These are phyloP conservation scores for Spongia lamella DNA, from an alignment of 37 sponge, comb jelly and placozoan genomes.

Conservation along the genomic window DNA sequence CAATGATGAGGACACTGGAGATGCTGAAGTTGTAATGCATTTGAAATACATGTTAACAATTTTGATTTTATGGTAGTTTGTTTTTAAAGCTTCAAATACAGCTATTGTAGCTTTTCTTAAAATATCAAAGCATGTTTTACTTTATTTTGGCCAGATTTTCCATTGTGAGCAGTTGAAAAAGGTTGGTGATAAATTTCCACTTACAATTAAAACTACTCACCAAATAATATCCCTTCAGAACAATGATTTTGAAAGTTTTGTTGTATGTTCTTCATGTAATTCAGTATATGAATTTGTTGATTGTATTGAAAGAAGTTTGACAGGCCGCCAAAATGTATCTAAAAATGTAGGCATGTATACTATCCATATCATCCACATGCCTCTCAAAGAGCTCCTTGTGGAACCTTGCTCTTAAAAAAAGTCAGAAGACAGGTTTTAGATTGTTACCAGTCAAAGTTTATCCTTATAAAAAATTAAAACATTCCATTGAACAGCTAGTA, in stretches of 20 bases:
- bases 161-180: no score
- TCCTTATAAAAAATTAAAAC: background rate
- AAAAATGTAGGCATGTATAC: background rate
- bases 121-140: conserved; percentile 36
- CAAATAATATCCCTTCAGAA: background rate
- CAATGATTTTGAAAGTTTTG: conserved; percentile 27
- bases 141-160: conserved; percentile 24
- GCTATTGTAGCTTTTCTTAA: conserved; percentile 23
- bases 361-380: conserved; percentile 1
- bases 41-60: no score
- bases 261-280: conserved; percentile 55
- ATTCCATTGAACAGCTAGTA: background rate
- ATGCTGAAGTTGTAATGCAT: no score
- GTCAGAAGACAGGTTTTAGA: background rate
- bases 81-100: conserved; percentile 35
- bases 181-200: no score
- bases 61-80: conserved; percentile 46
- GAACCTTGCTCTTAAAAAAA: background rate
- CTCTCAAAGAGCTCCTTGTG: background rate
- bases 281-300: conserved; percentile 45
- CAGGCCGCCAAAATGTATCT: conserved; percentile 14
- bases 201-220: background rate
- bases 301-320: conserved; percentile 21
- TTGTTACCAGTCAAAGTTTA: background rate
- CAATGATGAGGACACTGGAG: no score